These are phyloP conservation scores for Colletes gigas DNA, from an alignment of 1,140 invertebrate genomes.

Conservation along the genomic window DNA sequence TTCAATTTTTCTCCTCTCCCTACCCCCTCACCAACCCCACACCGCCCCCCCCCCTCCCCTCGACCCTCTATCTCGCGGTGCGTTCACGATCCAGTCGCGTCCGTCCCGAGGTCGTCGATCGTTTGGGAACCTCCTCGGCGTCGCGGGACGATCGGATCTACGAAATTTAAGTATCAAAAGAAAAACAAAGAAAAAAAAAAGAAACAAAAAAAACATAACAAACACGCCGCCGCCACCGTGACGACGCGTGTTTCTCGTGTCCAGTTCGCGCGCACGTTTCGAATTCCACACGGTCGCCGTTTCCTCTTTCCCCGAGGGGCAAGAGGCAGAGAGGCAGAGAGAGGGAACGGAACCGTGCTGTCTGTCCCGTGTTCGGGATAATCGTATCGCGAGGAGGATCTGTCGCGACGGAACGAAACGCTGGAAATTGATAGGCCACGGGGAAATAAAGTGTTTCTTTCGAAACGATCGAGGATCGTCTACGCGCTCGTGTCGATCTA, in stretches of 20 bases:
- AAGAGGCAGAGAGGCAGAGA: neutral
- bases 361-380: conserved; percentile 5
- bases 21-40: no score
- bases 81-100: conserved; percentile 45
- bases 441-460: no score
- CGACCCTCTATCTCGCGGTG: no score
- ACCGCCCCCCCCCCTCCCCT: no score
- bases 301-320: conserved; percentile 1
- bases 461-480: neutral
- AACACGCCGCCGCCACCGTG: neutral
- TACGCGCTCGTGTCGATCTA: neutral
- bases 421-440: conserved; percentile 15
- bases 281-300: conserved; percentile 6
- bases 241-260: conserved; percentile 5
- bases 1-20: conserved; percentile 1
- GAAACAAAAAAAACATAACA: no score
- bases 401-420: conserved; percentile 21
- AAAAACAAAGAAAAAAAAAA: no score
- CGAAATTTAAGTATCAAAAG: conserved; percentile 57
- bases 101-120: conserved; percentile 19
- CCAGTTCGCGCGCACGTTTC: neutral
- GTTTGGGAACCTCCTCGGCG: neutral
- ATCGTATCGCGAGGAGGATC: conserved; percentile 2
- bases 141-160: conserved; percentile 22
- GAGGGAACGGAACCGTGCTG: conserved; percentile 17